Conservation (phyloP, 35 echinoderm and acorn worm genomes). For the Acanthaster planci region DNA sequence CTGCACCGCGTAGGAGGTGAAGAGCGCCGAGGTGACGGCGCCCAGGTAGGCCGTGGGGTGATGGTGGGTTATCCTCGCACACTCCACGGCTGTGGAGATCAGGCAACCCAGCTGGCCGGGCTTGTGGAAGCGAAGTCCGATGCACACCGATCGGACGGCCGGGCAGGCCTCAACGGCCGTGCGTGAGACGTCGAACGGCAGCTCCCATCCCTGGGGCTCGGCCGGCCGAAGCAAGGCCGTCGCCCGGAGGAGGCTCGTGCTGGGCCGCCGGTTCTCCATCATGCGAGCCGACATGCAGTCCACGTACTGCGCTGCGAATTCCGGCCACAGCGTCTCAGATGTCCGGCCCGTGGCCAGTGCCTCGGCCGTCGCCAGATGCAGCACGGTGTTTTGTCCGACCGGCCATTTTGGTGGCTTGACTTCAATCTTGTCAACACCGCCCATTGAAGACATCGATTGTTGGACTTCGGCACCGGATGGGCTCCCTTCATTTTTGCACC, state of each 20-base stretch:
- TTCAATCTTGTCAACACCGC: conserved; percentile 22
- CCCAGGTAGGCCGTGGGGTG: conserved; percentile 84
- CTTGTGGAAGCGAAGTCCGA: conserved; percentile 83
- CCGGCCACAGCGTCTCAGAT: conserved; percentile 16
- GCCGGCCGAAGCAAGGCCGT: conserved; percentile 60
- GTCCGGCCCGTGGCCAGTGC: conserved; percentile 58
- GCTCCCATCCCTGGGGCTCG: conserved; percentile 50
- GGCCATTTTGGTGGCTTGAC: conserved; percentile 51
- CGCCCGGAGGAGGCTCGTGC: conserved; percentile 56
- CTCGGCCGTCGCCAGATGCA: conserved; percentile 65
- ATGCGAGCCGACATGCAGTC: conserved; percentile 70
- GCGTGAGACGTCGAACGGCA: conserved; percentile 50
- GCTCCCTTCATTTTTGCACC: conserved; percentile 5
- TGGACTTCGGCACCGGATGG: conserved; percentile 23
- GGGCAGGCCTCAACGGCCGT: conserved; percentile 57
- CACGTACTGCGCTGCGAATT: conserved; percentile 73
- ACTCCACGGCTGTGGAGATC: conserved; percentile 73
- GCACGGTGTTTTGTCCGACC: conserved; percentile 60
- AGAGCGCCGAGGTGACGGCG: conserved; percentile 77
- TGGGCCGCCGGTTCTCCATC: conserved; percentile 61
- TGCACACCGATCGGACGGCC: conserved; percentile 58
- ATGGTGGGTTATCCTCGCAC: conserved; percentile 79
- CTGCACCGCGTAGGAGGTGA: conserved; percentile 85
- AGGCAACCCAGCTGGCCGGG: conserved; percentile 71
- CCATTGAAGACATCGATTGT: background rate